Percentiles rank a stretch among this genome's conserved stretches.
Conservation (phyloP, 2,888 invertebrate species). For the Lamellibrachia columna region DNA sequence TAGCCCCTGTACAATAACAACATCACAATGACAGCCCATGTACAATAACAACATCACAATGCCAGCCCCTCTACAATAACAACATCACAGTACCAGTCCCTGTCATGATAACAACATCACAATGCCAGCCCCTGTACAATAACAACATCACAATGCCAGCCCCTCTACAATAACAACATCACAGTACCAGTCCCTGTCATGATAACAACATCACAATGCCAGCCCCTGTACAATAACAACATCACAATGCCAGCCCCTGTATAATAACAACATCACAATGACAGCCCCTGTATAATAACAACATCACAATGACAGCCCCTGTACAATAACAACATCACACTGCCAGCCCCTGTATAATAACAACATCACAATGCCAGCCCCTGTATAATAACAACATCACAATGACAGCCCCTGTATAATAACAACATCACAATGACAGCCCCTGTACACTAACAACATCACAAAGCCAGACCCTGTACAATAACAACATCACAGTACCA, state of each 20-base stretch:
- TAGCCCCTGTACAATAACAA: constrained; percentile 72
- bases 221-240: neutral
- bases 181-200: neutral
- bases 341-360: no score
- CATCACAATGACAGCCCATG: neutral
- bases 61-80: neutral
- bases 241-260: neutral
- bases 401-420: no score
- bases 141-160: neutral
- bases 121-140: neutral
- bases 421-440: no score
- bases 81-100: neutral
- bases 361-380: no score
- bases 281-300: neutral
- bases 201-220: neutral
- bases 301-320: neutral
- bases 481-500: no score
- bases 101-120: constrained; percentile 21
- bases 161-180: neutral
- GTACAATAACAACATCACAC: neutral
- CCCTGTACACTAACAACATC: no score
- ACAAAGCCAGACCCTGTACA: neutral
- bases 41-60: neutral
- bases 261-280: neutral
- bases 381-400: no score